These are phyloP conservation scores for Acronicta aceris DNA, from an alignment of 2,888 invertebrate genomes.

Conservation along the genomic window DNA sequence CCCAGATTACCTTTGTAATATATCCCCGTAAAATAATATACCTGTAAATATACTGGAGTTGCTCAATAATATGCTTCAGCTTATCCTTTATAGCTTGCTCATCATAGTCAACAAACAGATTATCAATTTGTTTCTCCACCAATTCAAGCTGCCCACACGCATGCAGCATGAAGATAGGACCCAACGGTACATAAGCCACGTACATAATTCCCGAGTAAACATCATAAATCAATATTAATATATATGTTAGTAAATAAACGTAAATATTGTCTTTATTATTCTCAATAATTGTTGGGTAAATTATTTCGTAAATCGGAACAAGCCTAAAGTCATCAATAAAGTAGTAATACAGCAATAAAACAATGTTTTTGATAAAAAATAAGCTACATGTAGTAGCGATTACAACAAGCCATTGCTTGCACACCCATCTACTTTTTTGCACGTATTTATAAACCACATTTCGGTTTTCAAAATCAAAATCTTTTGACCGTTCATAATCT, in stretches of 20 bases:
- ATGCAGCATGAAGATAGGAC: conserved; percentile 71
- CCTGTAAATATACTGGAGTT: conserved; percentile 63
- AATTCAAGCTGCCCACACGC: conserved; percentile 71
- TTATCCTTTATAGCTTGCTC: conserved; percentile 45
- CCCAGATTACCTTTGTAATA: no score
- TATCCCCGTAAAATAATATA: conserved; percentile 36
- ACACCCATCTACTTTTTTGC: conserved; percentile 52
- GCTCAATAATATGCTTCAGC: conserved; percentile 55
- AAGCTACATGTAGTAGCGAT: accelerated
- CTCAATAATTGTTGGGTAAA: conserved; percentile 61
- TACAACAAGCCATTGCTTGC: conserved; percentile 61
- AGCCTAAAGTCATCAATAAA: conserved; percentile 52
- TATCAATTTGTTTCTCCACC: conserved; percentile 54
- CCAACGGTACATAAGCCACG: conserved; percentile 66
- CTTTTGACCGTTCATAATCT: conserved; percentile 57
- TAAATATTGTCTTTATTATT: conserved; percentile 49
- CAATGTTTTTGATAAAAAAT: conserved; percentile 55
- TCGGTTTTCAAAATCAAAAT: conserved; percentile 51
- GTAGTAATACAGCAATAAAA: conserved; percentile 51
- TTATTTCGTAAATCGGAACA: conserved; percentile 58
- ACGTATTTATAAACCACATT: conserved; percentile 56
- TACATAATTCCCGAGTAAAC: conserved; percentile 57
- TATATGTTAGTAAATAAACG: conserved; percentile 44
- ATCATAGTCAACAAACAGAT: conserved; percentile 56
- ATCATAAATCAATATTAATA: conserved; percentile 34